Percentiles rank a stretch among this genome's conserved stretches.
Evolutionary conservation across 2,888 invertebrate genomes (phyloP).

Genomic region (Eumerus sabulonum): DNA sequence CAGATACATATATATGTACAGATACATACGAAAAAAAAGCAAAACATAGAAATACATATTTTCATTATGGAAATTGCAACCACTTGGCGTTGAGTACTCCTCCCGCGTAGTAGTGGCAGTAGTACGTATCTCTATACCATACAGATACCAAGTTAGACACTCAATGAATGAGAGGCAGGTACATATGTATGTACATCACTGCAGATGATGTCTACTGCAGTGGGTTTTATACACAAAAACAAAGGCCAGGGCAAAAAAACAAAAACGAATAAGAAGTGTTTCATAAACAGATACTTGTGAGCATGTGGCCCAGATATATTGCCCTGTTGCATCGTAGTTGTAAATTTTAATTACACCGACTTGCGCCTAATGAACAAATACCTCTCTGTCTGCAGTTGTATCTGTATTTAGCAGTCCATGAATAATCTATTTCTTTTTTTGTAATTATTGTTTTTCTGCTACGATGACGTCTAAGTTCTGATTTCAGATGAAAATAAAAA

Average conservation of each 20-base stretch:
- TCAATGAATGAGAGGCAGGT: constrained; percentile 63
- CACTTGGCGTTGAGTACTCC: constrained; percentile 62
- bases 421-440: constrained; percentile 5
- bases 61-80: constrained; percentile 68
- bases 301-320: constrained; percentile 64
- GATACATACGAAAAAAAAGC: constrained; percentile 8
- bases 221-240: constrained; percentile 26
- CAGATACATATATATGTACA: constrained; percentile 19
- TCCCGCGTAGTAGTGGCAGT: constrained; percentile 61
- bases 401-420: background rate
- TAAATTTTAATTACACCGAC: constrained; percentile 65
- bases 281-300: constrained; percentile 64
- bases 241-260: too few species aligned
- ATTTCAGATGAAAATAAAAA: constrained; percentile 11
- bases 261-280: too few species aligned
- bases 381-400: background rate
- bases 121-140: constrained; percentile 39
- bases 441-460: background rate
- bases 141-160: constrained; percentile 50
- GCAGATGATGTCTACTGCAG: constrained; percentile 54
- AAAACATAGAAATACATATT: constrained; percentile 36
- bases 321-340: constrained; percentile 64
- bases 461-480: constrained; percentile 14
- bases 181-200: constrained; percentile 26
- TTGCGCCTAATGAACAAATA: constrained; percentile 34